Evolutionary conservation across 1,140 invertebrate species (phyloP), one percentile per base, ranked within the genome.

Genomic region (Muscidifurax raptorellus): DNA sequence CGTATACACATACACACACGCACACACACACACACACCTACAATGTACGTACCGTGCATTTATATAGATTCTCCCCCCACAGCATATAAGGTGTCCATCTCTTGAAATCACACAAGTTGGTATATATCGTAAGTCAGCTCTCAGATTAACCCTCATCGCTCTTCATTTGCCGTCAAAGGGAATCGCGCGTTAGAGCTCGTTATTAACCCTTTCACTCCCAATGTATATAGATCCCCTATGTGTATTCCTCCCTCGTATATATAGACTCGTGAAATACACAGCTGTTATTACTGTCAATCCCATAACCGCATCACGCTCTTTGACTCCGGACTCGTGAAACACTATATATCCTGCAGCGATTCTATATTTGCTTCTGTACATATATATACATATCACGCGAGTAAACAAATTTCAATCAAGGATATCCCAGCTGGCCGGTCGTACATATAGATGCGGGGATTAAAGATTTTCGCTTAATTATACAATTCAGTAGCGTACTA

Each of bases 121-220:
- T 72, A 36, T 72, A 36, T 72, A 80, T 69, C 71, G 71, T 36
- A 44, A 52, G 22, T 64, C 36, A 72, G 12, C 71, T 80, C 59
- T 76, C 47, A 47, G 59, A 84, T 86, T 84, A 84, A 75, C 85
- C 72, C 82, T 78, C 85, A 86, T 86, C 72, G 80, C 78, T 84
- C 85, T 86, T 86, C 79, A 86, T 86, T 86, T 77, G 72, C 79
- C 85, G 78, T 86, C 79, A 84, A 84, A 76, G 47, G 72, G 72
- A 86, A 77, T 75, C 67, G n/a, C 44, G 36, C 40, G 72, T 86
- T 86, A 77, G 59, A 52, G 52, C 82, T 83, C 85, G 82, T 86
- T 84, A 86, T 84, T 86, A 81, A 86, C 79, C 83, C 85, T 86
- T 84, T 86, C 59, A 78, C 32, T 74, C 25, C 32, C 71, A 18